Evolutionary conservation across 2,797 vertebrate genomes (phyloP), one percentile per base, ranked within the genome.

Genomic region (Carcharodon carcharias): DNA sequence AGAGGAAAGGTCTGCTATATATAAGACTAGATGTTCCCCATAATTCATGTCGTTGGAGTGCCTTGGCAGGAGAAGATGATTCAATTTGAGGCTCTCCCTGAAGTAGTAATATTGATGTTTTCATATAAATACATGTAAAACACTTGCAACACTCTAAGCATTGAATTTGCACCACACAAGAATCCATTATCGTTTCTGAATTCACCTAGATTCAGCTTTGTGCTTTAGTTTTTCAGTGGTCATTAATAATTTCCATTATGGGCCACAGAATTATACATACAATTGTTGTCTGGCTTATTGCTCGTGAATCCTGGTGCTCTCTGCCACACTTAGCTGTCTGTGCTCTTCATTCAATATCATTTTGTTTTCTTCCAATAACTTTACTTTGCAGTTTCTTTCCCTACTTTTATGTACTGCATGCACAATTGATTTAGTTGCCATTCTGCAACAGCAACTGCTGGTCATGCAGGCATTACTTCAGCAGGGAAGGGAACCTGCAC

Each of bases 51-150:
- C 16, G 63, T 35, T 91, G 50, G 58, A 91, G 58, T 35, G 35
- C 16, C 31, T 91, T 54, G 54, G 35, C 35, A 73, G 71, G 18
- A 50, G 21, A 54, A 12, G 11, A 45, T 54, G 28, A 35, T 91
- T 35, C 56, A 91, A 91, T 91, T 91, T 91, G 54, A 91, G 12
- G 3, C 56, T 35, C 88, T 91, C 31, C 3, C 88, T 35, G 31
- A 58, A 63, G 16, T 9, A 91, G 88, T 1, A 91, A 61, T 85
- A 50, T 50, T 85, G 7, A 50, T 61, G 28, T 63, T n/a, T 91
- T 63, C 88, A 91, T n/a, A n/a, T 61, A 63, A 91, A 18, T 91
- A 91, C 31, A 91, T n/a, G 61, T 91, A n/a, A 61, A 63, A 85
- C 21, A 9, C 12, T 35, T 58, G 88, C 35, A 35, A 63, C 26